Evolutionary conservation across 2,797 vertebrate genomes (phyloP).

Genomic region (Enteromius radiatus): DNA sequence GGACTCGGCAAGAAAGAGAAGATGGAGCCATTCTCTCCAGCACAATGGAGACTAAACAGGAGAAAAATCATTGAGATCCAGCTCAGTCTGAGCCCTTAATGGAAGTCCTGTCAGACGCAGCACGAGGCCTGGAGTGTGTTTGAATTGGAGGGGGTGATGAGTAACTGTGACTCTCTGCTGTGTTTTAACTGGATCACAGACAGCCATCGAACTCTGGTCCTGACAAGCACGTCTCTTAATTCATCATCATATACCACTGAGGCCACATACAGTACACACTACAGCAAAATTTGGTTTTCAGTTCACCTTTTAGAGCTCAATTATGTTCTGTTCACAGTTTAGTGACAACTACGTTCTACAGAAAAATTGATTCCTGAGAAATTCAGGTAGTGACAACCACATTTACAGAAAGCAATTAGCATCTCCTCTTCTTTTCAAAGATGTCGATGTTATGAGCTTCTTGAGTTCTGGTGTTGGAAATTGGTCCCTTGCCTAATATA

Average conservation of each 20-base stretch:
- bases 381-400: too few species aligned
- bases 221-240: neutral
- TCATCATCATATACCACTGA: neutral
- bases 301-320: neutral
- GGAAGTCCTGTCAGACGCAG: conserved; percentile 39
- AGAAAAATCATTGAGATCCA: conserved; percentile 36
- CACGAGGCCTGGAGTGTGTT: conserved; percentile 20
- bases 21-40: conserved; percentile 26
- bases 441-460: too few species aligned
- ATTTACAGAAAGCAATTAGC: too few species aligned
- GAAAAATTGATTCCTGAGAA: neutral
- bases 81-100: conserved; percentile 29
- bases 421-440: too few species aligned
- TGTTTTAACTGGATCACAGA: conserved; percentile 48
- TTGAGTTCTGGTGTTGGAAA: too few species aligned
- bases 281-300: neutral
- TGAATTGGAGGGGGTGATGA: neutral
- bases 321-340: neutral
- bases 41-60: conserved; percentile 35
- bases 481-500: too few species aligned
- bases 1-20: conserved; percentile 3
- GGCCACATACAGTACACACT: neutral
- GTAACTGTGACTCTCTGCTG: conserved; percentile 20
- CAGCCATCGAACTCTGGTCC: conserved; percentile 11
- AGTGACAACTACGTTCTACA: neutral